phyloP scores from a whole-genome alignment of 1,140 invertebrate species.

The Pantala flavescens region DNA sequence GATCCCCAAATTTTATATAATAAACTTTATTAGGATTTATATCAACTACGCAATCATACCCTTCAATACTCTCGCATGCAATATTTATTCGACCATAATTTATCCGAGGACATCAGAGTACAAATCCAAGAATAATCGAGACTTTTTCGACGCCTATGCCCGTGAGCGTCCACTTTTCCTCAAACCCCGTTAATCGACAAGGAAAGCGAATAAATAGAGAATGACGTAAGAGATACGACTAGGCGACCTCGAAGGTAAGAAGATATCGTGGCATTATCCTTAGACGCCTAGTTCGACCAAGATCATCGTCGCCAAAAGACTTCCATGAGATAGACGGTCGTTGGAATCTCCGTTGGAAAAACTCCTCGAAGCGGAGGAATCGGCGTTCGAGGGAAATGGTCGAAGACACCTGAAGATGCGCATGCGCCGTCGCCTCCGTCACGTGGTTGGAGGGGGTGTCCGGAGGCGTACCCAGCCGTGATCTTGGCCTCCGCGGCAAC shows the following conservation, averaged over 20 bases:
- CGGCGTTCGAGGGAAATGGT: background rate
- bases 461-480: slow-evolving; percentile 4
- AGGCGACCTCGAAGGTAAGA: too few species aligned
- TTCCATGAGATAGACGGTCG: background rate
- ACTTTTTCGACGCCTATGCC: too few species aligned
- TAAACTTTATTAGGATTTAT: too few species aligned
- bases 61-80: too few species aligned
- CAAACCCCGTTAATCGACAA: background rate
- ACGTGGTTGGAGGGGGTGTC: background rate
- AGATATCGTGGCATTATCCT: too few species aligned
- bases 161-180: background rate
- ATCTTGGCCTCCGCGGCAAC: slow-evolving; percentile 5
- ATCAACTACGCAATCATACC: too few species aligned
- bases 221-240: too few species aligned
- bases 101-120: too few species aligned
- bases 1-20: too few species aligned
- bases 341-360: background rate
- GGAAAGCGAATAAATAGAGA: background rate
- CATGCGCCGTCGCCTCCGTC: background rate
- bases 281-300: too few species aligned
- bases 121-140: too few species aligned
- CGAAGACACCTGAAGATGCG: background rate
- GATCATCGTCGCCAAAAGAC: background rate
- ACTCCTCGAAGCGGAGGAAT: background rate
- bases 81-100: too few species aligned